These are phyloP conservation scores for Anoplopoma fimbria DNA, from an alignment of 2,113 vertebrate species.

Conservation along the genomic window DNA sequence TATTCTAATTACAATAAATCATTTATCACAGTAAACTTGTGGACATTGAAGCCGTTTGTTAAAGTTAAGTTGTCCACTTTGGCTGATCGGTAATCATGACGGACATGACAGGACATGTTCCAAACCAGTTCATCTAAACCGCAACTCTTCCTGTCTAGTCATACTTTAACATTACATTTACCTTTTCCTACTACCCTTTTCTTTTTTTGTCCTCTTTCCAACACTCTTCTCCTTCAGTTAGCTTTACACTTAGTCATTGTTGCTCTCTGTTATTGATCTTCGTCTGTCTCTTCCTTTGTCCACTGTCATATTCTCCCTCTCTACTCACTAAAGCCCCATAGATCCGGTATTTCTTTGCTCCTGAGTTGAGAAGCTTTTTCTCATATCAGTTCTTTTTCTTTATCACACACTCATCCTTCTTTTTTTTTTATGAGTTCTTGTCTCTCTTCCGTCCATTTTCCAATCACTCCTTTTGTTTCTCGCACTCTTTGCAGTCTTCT, in stretches of 20 bases:
- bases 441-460: constrained; percentile 15
- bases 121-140: background rate
- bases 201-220: background rate
- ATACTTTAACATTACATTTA: background rate
- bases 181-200: background rate
- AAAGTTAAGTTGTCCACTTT: background rate
- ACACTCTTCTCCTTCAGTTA: background rate
- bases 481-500: constrained; percentile 39
- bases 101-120: background rate
- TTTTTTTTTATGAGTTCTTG: constrained; percentile 10
- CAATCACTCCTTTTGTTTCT: constrained; percentile 31
- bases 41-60: background rate
- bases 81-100: background rate
- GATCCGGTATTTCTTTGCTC: constrained; percentile 27
- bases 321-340: background rate
- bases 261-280: constrained; percentile 6
- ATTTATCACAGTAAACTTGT: background rate
- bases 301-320: background rate
- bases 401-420: constrained; percentile 41
- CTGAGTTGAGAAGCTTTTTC: constrained; percentile 32
- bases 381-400: constrained; percentile 38
- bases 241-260: background rate
- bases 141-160: background rate
- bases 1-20: background rate
- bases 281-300: constrained; percentile 12